Evolutionary conservation across 53 echinoderm and acorn worm genomes (phyloP), one percentile per base, ranked within the genome.

Genomic region (Glandiceps talaboti): DNA sequence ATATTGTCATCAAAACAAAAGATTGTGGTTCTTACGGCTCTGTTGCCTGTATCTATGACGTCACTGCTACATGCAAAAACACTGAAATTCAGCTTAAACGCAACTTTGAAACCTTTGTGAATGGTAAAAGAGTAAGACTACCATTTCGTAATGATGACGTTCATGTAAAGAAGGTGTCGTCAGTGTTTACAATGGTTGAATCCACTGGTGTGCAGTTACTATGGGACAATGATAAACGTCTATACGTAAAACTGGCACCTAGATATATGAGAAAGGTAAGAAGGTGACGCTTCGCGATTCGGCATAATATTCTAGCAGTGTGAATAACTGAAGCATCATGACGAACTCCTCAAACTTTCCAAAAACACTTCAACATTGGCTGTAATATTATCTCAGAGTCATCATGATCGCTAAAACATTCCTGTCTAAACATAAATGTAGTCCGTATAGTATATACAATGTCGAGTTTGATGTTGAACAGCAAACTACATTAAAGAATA

Each of bases 191-290:
- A 12, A 86, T 94, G 28, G 82, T 94, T 20, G 91, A 94, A 75
- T 78, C 85, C 14, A 84, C 83, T 75, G 91, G 94, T 26, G 82
- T 94, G 81, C 80, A 84, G 29, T 73, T 94, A 33, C 89, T 91
- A 75, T 94, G 94, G 94, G 94, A 94, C 73, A 91, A 91, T 0
- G 78, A 79, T 31, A 85, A 91, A 74, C 86, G 91, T 75, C 75
- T 94, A 28, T 94, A 94, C 79, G 87, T 94, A 30, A 94, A 89
- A 1, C 81, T 94, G 33, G 78, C 86, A 74, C 94, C 94, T 0
- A 80, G 84, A 6, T 91, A 88, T 73, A 86, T 94, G 81, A 76
- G 91, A 27, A 94, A 89, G 91, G 94, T 94, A 75, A 28, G n/a
- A n/a, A n/a, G n/a, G n/a, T n/a, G n/a, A n/a, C n/a, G n/a, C n/a